A percentile compares a stretch with the other conserved stretches of the same genome.
Conservation (phyloP, 2,888 invertebrate genomes). For the Lepas anatifera region DNA sequence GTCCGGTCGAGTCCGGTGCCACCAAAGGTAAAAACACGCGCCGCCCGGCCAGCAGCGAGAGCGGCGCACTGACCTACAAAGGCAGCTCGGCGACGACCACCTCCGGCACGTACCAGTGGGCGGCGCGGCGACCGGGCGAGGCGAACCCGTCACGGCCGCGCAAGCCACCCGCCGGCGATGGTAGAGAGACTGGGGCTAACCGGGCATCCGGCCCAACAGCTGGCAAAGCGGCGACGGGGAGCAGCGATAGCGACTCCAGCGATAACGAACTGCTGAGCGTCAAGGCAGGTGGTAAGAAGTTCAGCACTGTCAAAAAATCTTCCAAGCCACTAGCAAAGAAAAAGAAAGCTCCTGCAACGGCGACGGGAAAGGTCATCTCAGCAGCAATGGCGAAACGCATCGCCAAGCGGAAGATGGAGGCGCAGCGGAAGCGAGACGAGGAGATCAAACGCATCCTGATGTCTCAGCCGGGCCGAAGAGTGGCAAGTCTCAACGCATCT, state of each 20-base stretch:
- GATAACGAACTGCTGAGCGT: background rate
- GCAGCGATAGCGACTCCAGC: background rate
- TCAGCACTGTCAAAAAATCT: background rate
- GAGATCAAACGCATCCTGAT: background rate
- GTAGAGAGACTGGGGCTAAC: no score
- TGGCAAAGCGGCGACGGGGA: background rate
- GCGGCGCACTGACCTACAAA: conserved; percentile 2
- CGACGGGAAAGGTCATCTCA: background rate
- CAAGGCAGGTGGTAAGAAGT: background rate
- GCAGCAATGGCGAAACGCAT: background rate
- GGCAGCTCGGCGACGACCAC: background rate
- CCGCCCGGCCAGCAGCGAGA: background rate
- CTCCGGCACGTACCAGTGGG: background rate
- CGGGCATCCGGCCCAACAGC: no score
- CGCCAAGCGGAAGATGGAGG: conserved; percentile 1
- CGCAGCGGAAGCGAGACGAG: background rate
- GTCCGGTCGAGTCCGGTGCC: no score
- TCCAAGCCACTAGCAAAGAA: conserved; percentile 13
- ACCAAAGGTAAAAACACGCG: background rate
- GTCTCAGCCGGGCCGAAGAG: conserved; percentile 44
- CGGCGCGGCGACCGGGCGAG: background rate
- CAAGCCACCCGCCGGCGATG: no score
- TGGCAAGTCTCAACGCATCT: conserved; percentile 75
- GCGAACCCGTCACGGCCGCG: background rate
- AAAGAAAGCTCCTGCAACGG: conserved; percentile 13